Conservation (phyloP, 2,797 vertebrate genomes). For the Hippopotamyrus pictus region DNA sequence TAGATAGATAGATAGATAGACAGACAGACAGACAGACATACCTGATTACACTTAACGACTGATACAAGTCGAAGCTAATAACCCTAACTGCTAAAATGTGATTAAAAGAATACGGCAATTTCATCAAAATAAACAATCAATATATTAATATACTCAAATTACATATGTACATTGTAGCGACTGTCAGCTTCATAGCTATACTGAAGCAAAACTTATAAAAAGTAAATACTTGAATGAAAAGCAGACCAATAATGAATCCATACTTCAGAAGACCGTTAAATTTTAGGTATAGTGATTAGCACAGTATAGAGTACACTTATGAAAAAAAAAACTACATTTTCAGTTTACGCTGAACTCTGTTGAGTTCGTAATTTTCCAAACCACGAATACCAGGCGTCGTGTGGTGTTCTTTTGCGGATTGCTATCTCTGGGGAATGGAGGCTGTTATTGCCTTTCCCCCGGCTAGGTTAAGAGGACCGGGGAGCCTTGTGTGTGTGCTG, state of each 20-base stretch:
- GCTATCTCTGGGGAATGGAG: conserved; percentile 40
- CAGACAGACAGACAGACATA: neutral
- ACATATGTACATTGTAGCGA: neutral
- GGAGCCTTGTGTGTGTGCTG: conserved; percentile 17
- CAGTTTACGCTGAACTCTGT: neutral
- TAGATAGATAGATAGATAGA: neutral
- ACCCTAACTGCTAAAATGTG: neutral
- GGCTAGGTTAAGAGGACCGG: conserved; percentile 27
- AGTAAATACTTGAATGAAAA: neutral
- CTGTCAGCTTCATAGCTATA: neutral
- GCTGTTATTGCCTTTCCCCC: conserved; percentile 38
- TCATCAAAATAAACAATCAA: neutral
- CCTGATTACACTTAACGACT: neutral
- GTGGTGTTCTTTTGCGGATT: conserved; percentile 34
- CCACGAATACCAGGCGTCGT: conserved; percentile 32
- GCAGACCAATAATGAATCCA: neutral
- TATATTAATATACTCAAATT: neutral
- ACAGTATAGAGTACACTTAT: neutral
- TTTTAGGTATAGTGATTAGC: neutral
- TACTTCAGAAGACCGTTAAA: neutral
- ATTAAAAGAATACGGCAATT: neutral
- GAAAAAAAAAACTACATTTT: neutral
- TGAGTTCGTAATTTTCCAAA: neutral
- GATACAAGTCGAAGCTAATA: neutral
- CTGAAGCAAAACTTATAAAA: neutral